Evolutionary conservation across 2,888 invertebrate species (phyloP).

Genomic region (Julus scanicus): DNA sequence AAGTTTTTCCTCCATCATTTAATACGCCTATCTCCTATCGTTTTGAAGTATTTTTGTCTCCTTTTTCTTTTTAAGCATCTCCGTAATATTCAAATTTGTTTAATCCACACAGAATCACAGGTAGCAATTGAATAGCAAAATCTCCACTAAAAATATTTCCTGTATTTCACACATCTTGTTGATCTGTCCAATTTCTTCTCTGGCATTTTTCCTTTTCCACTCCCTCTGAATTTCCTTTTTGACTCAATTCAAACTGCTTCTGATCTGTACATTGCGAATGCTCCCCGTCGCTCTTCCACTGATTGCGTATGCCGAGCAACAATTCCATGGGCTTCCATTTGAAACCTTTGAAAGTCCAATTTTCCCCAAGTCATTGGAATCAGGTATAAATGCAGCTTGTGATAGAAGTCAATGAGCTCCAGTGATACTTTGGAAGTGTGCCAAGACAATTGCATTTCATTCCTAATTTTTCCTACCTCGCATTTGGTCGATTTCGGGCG

Average conservation of each 20-base stretch:
- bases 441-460: constrained; percentile 45
- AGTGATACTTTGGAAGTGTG: constrained; percentile 19
- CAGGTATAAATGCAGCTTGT: constrained; percentile 14
- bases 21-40: no score
- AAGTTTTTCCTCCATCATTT: no score
- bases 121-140: no score
- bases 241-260: background rate
- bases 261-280: background rate
- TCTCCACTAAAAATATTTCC: no score
- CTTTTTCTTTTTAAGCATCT: no score
- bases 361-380: constrained; percentile 17
- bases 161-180: no score
- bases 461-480: constrained; percentile 44
- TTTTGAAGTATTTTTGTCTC: no score
- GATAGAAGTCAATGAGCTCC: constrained; percentile 36
- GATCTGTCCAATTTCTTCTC: no score
- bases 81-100: no score
- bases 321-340: background rate
- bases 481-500: constrained; percentile 32
- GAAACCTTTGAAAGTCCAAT: constrained; percentile 47
- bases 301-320: constrained; percentile 39
- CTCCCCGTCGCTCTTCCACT: background rate
- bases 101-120: no score
- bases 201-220: background rate
- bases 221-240: background rate